These are phyloP conservation scores for Rhaphigaster nebulosa DNA, from an alignment of 2,888 invertebrate species.

Conservation along the genomic window DNA sequence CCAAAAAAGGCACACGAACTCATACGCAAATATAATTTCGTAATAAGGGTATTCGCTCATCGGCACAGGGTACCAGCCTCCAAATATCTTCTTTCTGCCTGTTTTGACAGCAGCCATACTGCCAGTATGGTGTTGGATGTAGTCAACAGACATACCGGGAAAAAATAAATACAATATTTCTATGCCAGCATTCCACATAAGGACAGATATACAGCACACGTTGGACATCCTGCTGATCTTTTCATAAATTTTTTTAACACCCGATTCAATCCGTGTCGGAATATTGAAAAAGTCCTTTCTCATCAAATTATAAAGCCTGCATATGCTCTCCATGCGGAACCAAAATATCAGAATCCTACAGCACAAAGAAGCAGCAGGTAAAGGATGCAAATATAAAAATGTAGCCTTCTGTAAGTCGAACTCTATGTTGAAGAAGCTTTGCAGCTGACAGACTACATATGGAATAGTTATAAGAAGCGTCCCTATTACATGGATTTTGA, in stretches of 20 bases:
- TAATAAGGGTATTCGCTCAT: conserved; percentile 4
- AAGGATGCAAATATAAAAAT: background rate
- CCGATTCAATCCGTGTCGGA: background rate
- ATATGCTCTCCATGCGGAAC: background rate
- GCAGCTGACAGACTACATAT: background rate
- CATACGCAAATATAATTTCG: conserved; percentile 24
- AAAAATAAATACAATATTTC: background rate
- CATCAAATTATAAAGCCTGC: background rate
- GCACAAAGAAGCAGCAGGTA: background rate
- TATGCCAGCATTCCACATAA: background rate
- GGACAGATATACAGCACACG: background rate
- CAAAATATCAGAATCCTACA: background rate
- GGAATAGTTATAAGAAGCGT: background rate
- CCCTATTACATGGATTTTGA: background rate
- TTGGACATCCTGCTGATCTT: background rate
- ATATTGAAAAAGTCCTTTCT: conserved; percentile 24
- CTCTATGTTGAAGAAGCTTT: background rate
- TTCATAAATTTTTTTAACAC: background rate
- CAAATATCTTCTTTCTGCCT: conserved; percentile 7
- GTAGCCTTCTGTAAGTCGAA: background rate
- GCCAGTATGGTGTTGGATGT: conserved; percentile 19
- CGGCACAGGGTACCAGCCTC: conserved; percentile 5
- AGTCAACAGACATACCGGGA: background rate
- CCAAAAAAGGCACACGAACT: background rate
- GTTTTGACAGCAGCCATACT: background rate